These are phyloP conservation scores for Trissoscelio sp. DNA, from an alignment of 2,888 invertebrate species.

Conservation along the genomic window DNA sequence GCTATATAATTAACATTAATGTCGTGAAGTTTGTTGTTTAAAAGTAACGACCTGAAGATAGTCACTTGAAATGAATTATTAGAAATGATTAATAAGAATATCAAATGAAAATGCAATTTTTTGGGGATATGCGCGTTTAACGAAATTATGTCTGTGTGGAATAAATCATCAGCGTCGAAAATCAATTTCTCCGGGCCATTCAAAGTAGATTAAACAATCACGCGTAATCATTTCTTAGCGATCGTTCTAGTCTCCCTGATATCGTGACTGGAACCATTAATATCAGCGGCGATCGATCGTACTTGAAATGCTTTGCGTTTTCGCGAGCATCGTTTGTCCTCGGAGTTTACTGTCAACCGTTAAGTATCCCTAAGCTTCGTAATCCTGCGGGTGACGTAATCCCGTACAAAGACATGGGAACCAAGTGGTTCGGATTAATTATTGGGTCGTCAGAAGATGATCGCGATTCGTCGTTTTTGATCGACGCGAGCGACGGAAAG, in stretches of 20 bases:
- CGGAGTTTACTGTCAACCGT: slow-evolving; percentile 66
- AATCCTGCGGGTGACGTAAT: slow-evolving; percentile 71
- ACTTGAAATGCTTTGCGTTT: slow-evolving; percentile 52
- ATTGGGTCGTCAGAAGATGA: slow-evolving; percentile 50
- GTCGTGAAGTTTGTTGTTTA: no score
- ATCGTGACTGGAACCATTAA: slow-evolving; percentile 58
- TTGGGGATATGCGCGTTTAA: not conserved
- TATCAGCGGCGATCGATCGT: slow-evolving; percentile 57
- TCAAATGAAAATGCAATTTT: no score
- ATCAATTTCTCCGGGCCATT: slow-evolving; percentile 42
- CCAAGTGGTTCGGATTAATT: slow-evolving; percentile 72
- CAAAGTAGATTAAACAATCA: slow-evolving; percentile 54
- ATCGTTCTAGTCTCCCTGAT: slow-evolving; percentile 43
- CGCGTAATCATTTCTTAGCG: slow-evolving; percentile 53
- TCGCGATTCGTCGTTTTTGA: slow-evolving; percentile 2
- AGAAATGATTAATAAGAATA: no score
- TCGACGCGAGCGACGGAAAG: slow-evolving; percentile 5
- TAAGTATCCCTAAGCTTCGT: slow-evolving; percentile 66
- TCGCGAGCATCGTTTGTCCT: slow-evolving; percentile 51
- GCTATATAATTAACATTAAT: no score
- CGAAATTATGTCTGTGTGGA: slow-evolving; percentile 1
- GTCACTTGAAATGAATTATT: no score
- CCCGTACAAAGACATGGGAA: slow-evolving; percentile 67
- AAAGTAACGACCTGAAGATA: no score
- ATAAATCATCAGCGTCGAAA: slow-evolving; percentile 21